phyloP scores from a whole-genome alignment of 2,113 vertebrate species.

The Falco punctatus region DNA sequence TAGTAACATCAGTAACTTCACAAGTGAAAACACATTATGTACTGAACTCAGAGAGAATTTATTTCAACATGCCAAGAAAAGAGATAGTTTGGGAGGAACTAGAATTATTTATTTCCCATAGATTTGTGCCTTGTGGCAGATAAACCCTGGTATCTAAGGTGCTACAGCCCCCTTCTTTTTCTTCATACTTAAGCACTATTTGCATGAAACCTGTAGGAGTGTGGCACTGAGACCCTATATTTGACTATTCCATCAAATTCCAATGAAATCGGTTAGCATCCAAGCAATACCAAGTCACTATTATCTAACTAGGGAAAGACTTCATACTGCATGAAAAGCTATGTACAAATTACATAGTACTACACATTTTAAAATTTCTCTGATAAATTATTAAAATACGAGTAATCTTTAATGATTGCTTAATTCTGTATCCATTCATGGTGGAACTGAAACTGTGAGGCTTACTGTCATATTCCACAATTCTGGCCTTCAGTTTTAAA shows the following conservation, averaged over 20 bases:
- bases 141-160: neutral
- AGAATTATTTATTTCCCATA: neutral
- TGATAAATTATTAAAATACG: neutral
- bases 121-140: neutral
- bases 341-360: neutral
- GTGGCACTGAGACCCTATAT: neutral
- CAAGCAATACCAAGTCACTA: neutral
- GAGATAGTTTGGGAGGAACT: neutral
- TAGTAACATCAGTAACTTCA: neutral
- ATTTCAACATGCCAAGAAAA: neutral
- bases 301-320: neutral
- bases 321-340: neutral
- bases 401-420: neutral
- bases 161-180: neutral
- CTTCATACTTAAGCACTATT: neutral
- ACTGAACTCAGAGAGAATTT: neutral
- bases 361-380: neutral
- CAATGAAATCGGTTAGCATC: neutral
- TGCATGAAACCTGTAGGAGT: neutral
- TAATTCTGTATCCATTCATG: neutral
- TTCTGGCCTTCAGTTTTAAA: neutral
- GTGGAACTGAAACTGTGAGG: neutral
- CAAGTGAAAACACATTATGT: neutral
- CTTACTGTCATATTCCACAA: neutral
- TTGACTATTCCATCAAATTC: neutral